Evolutionary conservation across 2,888 invertebrate species (phyloP).

Genomic region (Tenodera sinensis): DNA sequence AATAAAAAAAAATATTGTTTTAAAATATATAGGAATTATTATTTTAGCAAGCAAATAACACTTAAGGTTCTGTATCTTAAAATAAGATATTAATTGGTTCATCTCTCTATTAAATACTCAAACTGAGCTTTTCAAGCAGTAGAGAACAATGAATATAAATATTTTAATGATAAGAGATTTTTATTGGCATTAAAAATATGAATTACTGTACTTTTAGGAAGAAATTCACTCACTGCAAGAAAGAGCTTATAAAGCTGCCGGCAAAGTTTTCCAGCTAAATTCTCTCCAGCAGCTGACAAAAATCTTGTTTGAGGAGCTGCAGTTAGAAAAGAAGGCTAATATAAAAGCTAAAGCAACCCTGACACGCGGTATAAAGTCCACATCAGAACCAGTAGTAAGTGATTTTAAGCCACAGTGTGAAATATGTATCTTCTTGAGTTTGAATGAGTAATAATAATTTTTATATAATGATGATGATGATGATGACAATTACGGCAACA

Average conservation of each 20-base stretch:
- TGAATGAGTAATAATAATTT: too few species aligned
- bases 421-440: too few species aligned
- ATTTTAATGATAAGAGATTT: neutral
- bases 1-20: too few species aligned
- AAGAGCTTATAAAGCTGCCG: conserved; percentile 46
- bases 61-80: too few species aligned
- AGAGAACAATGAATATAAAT: neutral
- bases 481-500: too few species aligned
- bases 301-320: conserved; percentile 49
- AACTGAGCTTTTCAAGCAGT: too few species aligned
- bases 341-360: conserved; percentile 46
- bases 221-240: conserved; percentile 43
- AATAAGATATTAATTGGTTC: too few species aligned
- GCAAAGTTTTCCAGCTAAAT: conserved; percentile 46
- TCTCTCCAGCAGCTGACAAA: conserved; percentile 47
- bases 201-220: conserved; percentile 24
- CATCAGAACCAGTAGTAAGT: conserved; percentile 48
- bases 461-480: too few species aligned
- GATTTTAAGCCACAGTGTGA: neutral
- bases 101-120: too few species aligned
- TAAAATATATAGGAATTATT: too few species aligned
- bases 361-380: conserved; percentile 47
- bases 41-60: too few species aligned
- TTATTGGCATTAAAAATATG: neutral
- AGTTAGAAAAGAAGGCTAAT: conserved; percentile 43